Percentiles rank a stretch among this genome's conserved stretches.
Evolutionary conservation across 2,888 invertebrate genomes (phyloP).

Genomic region (Adelphocoris suturalis): DNA sequence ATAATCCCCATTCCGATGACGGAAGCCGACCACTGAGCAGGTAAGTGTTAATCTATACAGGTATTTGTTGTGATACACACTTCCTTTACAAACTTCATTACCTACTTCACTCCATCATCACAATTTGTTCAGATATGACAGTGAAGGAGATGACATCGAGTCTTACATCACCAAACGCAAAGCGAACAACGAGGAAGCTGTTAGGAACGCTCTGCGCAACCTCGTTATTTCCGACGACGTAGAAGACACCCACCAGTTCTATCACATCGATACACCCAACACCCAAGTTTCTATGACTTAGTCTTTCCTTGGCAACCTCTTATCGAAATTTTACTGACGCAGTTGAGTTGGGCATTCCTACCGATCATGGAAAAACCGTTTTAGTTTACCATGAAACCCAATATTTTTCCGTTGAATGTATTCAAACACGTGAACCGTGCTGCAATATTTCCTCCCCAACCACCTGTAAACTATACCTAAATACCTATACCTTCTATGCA

Average conservation of each 20-base stretch:
- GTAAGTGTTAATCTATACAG: constrained; percentile 66
- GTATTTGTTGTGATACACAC: too few relatives aligned
- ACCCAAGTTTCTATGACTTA: constrained; percentile 72
- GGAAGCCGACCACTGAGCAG: constrained; percentile 77
- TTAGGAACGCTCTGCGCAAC: constrained; percentile 75
- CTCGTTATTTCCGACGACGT: constrained; percentile 75
- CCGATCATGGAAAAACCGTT: neutral
- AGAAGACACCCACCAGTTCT: constrained; percentile 74
- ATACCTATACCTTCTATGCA: too few relatives aligned
- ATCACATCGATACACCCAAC: constrained; percentile 74
- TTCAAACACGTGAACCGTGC: too few relatives aligned
- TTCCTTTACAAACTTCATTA: too few relatives aligned
- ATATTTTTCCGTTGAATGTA: too few relatives aligned
- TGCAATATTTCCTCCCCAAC: too few relatives aligned
- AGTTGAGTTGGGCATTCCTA: neutral
- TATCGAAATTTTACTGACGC: neutral
- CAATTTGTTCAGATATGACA: constrained; percentile 71
- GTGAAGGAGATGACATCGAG: constrained; percentile 74
- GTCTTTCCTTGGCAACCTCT: neutral
- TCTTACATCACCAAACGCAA: constrained; percentile 68
- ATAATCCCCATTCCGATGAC: constrained; percentile 76
- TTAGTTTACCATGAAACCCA: neutral
- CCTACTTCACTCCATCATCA: too few relatives aligned
- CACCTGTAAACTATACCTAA: too few relatives aligned
- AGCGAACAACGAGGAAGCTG: constrained; percentile 74